Evolutionary conservation across 2,888 invertebrate genomes (phyloP).

Genomic region (Rugalucina vietnamica): DNA sequence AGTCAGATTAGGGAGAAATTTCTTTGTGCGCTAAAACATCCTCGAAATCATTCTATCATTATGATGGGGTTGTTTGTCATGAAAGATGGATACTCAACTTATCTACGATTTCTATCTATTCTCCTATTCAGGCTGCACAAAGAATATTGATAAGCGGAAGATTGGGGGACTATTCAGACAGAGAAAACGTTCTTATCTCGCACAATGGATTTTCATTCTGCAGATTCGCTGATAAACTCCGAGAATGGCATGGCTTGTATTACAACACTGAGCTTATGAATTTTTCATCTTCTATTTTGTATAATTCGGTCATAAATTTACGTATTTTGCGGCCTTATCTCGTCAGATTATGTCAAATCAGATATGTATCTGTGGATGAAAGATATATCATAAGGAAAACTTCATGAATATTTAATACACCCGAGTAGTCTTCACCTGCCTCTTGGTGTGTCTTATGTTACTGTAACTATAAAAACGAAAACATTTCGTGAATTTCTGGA

Average conservation of each 20-base stretch:
- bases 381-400: neutral
- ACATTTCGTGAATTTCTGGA: no score
- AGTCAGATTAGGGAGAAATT: constrained; percentile 63
- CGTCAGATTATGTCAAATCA: constrained; percentile 7
- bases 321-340: constrained; percentile 9
- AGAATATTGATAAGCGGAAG: constrained; percentile 41
- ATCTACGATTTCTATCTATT: constrained; percentile 59
- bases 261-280: constrained; percentile 38
- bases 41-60: constrained; percentile 48
- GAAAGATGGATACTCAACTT: constrained; percentile 57
- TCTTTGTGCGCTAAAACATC: constrained; percentile 63
- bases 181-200: constrained; percentile 51
- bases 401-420: constrained; percentile 13
- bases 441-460: no score
- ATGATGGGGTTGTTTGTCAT: constrained; percentile 57
- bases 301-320: constrained; percentile 30
- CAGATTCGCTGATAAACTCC: neutral
- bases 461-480: no score
- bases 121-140: constrained; percentile 39
- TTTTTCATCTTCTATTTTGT: constrained; percentile 39
- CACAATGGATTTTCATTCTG: constrained; percentile 50
- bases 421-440: neutral
- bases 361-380: constrained; percentile 9
- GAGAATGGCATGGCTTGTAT: constrained; percentile 28
- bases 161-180: constrained; percentile 43